These are phyloP conservation scores for Paradisaea rubra DNA, from an alignment of 2,113 vertebrate species.

Conservation along the genomic window DNA sequence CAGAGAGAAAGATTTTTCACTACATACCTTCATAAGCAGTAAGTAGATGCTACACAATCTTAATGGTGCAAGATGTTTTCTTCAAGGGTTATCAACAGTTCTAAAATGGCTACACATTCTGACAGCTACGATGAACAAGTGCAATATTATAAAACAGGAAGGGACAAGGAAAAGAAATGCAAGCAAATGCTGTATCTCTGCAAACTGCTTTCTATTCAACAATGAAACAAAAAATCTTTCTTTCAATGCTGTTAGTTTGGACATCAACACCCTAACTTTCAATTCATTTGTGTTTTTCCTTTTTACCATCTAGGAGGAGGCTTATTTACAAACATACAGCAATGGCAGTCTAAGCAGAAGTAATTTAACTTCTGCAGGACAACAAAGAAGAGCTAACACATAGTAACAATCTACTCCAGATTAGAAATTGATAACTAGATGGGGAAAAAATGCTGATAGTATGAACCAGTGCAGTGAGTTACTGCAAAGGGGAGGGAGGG, in stretches of 20 bases:
- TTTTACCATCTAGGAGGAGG: conserved; percentile 4
- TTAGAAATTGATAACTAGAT: background rate
- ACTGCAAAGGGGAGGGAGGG: background rate
- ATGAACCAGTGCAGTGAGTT: background rate
- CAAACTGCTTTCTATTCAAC: conserved; percentile 8
- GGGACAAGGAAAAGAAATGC: background rate
- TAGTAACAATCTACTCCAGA: conserved; percentile 14
- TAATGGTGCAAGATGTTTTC: background rate
- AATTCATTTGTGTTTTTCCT: background rate
- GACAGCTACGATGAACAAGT: conserved; percentile 34
- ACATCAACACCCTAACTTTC: background rate
- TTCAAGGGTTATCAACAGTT: background rate
- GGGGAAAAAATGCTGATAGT: background rate
- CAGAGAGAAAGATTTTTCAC: conserved; percentile 19
- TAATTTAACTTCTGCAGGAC: background rate
- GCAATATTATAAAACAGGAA: conserved; percentile 57
- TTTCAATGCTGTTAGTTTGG: conserved; percentile 17
- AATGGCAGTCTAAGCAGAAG: conserved; percentile 33
- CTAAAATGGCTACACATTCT: background rate
- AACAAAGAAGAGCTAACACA: background rate
- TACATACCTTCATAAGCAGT: conserved; percentile 45
- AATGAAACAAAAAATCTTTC: background rate
- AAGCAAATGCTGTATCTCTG: conserved; percentile 36
- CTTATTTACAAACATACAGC: conserved; percentile 23
- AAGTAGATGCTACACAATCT: background rate